Percentiles rank a stretch among this genome's conserved stretches.
phyloP scores from a whole-genome alignment of 1,140 invertebrate species.

The Schlechtendalia chinensis region DNA sequence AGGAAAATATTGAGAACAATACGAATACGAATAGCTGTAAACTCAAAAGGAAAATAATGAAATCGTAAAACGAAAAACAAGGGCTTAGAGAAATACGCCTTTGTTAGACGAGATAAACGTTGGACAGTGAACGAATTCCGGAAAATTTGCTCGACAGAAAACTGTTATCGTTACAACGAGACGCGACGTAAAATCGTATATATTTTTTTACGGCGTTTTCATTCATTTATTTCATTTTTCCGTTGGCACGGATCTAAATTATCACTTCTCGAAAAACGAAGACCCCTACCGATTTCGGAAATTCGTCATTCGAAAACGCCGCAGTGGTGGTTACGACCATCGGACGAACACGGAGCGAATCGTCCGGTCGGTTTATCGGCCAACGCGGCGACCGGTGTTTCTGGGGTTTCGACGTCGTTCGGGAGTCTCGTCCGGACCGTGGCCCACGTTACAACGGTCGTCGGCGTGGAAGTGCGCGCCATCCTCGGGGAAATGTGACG shows the following conservation, averaged over 20 bases:
- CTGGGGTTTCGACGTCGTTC: slow-evolving; percentile 29
- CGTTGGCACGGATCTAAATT: too few species aligned
- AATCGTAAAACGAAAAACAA: not conserved
- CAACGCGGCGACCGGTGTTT: slow-evolving; percentile 29
- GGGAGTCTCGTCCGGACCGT: slow-evolving; percentile 11
- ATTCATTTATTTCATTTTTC: too few species aligned
- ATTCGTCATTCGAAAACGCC: too few species aligned
- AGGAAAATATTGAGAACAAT: not conserved
- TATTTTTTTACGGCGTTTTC: too few species aligned
- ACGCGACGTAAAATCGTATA: not conserved
- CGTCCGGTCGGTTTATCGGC: slow-evolving; percentile 36
- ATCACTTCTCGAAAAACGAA: too few species aligned
- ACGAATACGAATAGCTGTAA: not conserved
- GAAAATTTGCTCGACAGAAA: not conserved
- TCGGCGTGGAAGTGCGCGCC: too few species aligned
- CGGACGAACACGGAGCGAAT: slow-evolving; percentile 44
- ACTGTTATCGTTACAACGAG: not conserved
- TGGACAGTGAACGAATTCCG: not conserved
- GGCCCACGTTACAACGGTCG: too few species aligned
- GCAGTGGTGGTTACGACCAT: too few species aligned
- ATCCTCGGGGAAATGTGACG: too few species aligned
- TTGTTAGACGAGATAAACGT: not conserved
- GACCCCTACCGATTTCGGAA: too few species aligned
- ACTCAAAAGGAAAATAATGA: not conserved
- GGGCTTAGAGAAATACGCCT: not conserved